Evolutionary conservation across 2,888 invertebrate species (phyloP), one percentile per base, ranked within the genome.

Genomic region (Chydorus sphaericus): DNA sequence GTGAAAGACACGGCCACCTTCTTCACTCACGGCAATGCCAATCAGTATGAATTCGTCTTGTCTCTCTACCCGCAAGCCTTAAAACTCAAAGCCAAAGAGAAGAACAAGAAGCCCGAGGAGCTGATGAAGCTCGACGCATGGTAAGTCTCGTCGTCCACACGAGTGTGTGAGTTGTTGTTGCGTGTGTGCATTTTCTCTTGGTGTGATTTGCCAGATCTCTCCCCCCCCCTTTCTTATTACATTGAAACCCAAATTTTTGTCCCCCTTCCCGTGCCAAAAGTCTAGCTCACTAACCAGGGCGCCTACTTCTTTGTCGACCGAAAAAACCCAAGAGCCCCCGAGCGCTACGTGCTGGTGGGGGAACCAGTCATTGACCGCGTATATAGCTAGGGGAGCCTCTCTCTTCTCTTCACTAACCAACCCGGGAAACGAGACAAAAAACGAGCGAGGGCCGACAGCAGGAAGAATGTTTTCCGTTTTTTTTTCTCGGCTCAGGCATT

Each of bases 71-170:
- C 90, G 66, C 83, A 90, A 77, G 91, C 89, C 65, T 77, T 92
- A 64, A 82, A 83, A 75, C 74, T 91, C 65, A 92, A 91, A 76
- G 90, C 92, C 61, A 86, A 90, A 71, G 81, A 80, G 72, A 88
- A 85, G 72, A 83, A 81, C 70, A 91, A 91, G 78, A 92, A 86
- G 75, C 87, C 91, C 57, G 91, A 91, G 72, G 92, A 92, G 74
- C 80, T 91, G 69, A 83, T 92, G 73, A 90, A 91, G 75, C 77
- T 92, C 76, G 92, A 92, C 77, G 85, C 88, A 72, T 92, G 92
- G 92, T 89, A 77, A 87, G 86, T 63, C 49, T 36, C 23, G 23
- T 28, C 28, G 23, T 44, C 44, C 18, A 18, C 16, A 8, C n/a
- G n/a, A 18, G 38, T 38, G 7, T 38, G 26, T 44, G 3, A 4